Evolutionary conservation across 2,113 vertebrate species (phyloP).

Genomic region (Hippotragus niger): DNA sequence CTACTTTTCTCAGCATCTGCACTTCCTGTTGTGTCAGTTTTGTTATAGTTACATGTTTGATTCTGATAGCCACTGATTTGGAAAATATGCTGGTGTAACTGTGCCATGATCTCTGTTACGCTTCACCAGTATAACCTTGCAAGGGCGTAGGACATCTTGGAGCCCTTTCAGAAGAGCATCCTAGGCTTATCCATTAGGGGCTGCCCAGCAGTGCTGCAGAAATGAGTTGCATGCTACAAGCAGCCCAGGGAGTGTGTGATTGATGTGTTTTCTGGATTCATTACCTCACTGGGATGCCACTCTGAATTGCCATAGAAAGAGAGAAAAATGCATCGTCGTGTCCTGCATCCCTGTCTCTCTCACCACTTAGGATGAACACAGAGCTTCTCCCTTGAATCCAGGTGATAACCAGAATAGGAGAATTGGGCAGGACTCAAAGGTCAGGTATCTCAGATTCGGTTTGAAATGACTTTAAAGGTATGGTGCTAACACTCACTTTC

Average conservation of each 20-base stretch:
- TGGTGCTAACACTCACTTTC: slow-evolving; percentile 40
- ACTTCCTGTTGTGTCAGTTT: slow-evolving; percentile 16
- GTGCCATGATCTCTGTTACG: slow-evolving; percentile 70
- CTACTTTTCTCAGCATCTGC: slow-evolving; percentile 10
- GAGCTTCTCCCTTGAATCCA: slow-evolving; percentile 60
- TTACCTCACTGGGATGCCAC: slow-evolving; percentile 79
- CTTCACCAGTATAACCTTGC: slow-evolving; percentile 72
- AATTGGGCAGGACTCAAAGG: background rate
- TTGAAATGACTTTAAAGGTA: slow-evolving; percentile 44
- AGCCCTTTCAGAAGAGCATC: slow-evolving; percentile 79
- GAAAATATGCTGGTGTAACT: slow-evolving; percentile 75
- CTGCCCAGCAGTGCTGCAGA: slow-evolving; percentile 37
- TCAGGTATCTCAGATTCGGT: slow-evolving; percentile 41
- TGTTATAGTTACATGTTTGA: slow-evolving; percentile 49
- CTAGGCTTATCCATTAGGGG: slow-evolving; percentile 75
- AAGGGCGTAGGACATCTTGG: slow-evolving; percentile 69
- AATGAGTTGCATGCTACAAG: slow-evolving; percentile 77
- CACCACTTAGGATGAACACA: slow-evolving; percentile 66
- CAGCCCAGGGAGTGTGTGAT: slow-evolving; percentile 74
- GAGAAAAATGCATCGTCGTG: slow-evolving; percentile 66
- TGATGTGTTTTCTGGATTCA: slow-evolving; percentile 81
- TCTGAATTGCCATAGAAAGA: slow-evolving; percentile 74
- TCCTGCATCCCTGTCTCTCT: slow-evolving; percentile 64
- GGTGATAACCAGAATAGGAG: slow-evolving; percentile 41
- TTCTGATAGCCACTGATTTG: slow-evolving; percentile 69